Base-by-base conservation (phyloP, 2,113 vertebrate genomes). In the Serilophus lunatus region DNA sequence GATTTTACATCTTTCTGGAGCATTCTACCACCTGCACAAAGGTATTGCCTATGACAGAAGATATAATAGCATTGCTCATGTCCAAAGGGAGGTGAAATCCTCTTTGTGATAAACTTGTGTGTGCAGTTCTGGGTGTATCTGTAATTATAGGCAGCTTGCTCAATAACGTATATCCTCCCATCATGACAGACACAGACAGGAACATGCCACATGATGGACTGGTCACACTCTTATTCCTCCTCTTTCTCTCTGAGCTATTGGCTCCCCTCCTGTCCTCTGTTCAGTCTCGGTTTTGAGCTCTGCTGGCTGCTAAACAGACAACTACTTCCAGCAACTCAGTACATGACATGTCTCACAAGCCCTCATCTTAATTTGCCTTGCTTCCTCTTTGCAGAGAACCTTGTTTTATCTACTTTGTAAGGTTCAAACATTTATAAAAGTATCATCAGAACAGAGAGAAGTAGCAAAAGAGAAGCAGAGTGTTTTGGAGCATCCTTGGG, bases 31-130 rank as follows among this genome's bases (percentile, higher is more conserved):
- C 8, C 33, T 14, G 18, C 53, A 31, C 13, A 56, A 69, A 86
- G 18, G 18, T 45, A 47, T 3, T 44, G 60, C 47, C 69, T 56
- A 36, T 19, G 40, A 89, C 51, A 89, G 64, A 93, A 74, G 49
- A 9, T 75, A 11, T 4, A 18, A 23, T 23, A 76, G 36, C 36
- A 87, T 68, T 79, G 74, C 61, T 95, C 23, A 47, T n/a, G 38
- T 91, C 29, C 64, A 74, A 86, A 90, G 29, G 24, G 66, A 88
- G 72, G 80, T 77, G 87, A 94, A 87, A 85, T 80, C 33, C 54
- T 79, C 23, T n/a, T 51, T 85, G 61, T 68, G 89, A 93, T 91
- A 94, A 92, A 76, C 44, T 75, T 84, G 31, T 81, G 80, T 74
- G 49, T 69, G 78, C 78, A 82, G 71, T 54, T 75, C 83, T 60